These are phyloP conservation scores for Garra rufa DNA, from an alignment of 2,113 vertebrate genomes.

Conservation along the genomic window DNA sequence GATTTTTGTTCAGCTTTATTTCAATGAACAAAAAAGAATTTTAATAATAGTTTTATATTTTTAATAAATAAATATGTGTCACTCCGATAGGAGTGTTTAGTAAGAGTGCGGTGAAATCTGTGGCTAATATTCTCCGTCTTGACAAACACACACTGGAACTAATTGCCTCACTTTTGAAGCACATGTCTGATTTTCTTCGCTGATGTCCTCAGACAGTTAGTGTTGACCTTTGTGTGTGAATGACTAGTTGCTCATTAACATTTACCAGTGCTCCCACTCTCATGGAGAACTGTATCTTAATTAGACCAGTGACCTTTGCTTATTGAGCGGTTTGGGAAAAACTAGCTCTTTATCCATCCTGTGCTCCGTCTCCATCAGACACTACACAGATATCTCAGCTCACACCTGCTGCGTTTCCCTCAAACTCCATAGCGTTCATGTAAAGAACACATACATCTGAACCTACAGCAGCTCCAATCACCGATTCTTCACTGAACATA, in stretches of 20 bases:
- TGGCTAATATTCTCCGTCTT: conserved; percentile 29
- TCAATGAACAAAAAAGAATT: background rate
- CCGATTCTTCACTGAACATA: background rate
- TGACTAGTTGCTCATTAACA: conserved; percentile 76
- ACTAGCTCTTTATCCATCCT: conserved; percentile 44
- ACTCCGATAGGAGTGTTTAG: background rate
- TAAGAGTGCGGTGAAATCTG: background rate
- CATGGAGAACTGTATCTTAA: conserved; percentile 68
- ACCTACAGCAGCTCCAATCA: background rate
- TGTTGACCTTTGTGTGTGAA: conserved; percentile 73
- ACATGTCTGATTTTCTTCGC: conserved; percentile 49
- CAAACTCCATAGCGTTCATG: background rate
- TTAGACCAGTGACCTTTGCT: conserved; percentile 79
- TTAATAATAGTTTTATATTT: too few relatives aligned
- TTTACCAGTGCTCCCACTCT: conserved; percentile 71
- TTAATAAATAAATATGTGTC: too few relatives aligned
- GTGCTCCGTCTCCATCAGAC: conserved; percentile 53
- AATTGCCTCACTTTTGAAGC: conserved; percentile 15
- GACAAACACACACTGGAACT: conserved; percentile 30
- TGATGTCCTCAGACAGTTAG: conserved; percentile 59
- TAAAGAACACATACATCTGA: background rate
- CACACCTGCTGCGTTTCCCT: conserved; percentile 24
- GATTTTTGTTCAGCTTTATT: background rate
- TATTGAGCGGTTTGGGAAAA: conserved; percentile 75
- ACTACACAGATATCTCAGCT: conserved; percentile 38